phyloP scores from a whole-genome alignment of 2,888 invertebrate genomes.

The Tetropium fuscum region DNA sequence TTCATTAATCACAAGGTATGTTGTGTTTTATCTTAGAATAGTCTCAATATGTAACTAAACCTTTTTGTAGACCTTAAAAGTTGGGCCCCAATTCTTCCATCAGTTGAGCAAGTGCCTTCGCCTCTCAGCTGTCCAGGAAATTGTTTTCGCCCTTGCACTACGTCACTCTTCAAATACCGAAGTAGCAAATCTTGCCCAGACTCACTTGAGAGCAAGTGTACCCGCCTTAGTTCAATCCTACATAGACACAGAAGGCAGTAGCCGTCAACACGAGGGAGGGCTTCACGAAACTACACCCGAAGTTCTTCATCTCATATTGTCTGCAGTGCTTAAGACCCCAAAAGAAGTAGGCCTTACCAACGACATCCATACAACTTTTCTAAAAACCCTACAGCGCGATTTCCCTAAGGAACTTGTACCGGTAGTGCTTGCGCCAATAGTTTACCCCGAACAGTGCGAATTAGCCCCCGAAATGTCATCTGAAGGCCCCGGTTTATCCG shows the following conservation, averaged over 20 bases:
- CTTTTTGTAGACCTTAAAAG: constrained; percentile 77
- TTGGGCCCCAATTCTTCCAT: constrained; percentile 83
- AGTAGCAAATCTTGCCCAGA: constrained; percentile 78
- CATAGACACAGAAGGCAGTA: constrained; percentile 82
- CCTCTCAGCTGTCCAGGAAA: constrained; percentile 90
- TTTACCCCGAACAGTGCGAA: constrained; percentile 84
- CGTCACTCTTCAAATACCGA: constrained; percentile 85
- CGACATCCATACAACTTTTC: constrained; percentile 83
- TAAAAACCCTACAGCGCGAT: constrained; percentile 85
- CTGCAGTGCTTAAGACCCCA: constrained; percentile 73
- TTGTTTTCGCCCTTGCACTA: constrained; percentile 88
- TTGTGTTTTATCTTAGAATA: constrained; percentile 1
- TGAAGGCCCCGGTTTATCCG: constrained; percentile 70
- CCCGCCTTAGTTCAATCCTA: constrained; percentile 89
- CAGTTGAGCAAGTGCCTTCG: constrained; percentile 89
- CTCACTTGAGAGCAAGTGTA: constrained; percentile 84
- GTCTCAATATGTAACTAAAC: constrained; percentile 1
- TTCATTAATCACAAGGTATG: constrained; percentile 79
- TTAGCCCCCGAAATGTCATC: constrained; percentile 75
- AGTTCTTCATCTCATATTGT: constrained; percentile 85
- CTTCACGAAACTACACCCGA: constrained; percentile 93
- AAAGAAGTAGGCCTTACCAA: constrained; percentile 74
- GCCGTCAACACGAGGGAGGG: constrained; percentile 79
- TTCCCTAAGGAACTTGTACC: constrained; percentile 91
- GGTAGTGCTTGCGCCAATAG: constrained; percentile 87